Percentiles rank a stretch among this genome's conserved stretches.
Conservation (phyloP, 23 tunicate genomes). For the Pegea sp. region DNA sequence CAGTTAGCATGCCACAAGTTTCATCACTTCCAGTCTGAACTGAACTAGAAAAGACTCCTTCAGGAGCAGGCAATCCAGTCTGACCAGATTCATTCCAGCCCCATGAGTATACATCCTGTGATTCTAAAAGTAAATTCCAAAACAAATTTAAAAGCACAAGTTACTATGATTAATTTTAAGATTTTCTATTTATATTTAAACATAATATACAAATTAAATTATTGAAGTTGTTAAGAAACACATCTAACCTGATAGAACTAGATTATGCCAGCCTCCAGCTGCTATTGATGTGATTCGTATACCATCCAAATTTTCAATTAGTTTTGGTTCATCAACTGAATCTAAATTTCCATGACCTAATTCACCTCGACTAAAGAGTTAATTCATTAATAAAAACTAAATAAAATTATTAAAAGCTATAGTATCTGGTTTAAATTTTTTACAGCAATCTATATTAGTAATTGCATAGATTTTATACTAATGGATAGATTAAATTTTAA, state of each 20-base stretch:
- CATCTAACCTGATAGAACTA: constrained; percentile 43
- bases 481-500: too few species aligned
- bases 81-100: constrained; percentile 89
- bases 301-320: constrained; percentile 46
- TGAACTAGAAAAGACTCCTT: constrained; percentile 1
- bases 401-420: too few species aligned
- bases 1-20: constrained; percentile 13
- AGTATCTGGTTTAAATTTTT: too few species aligned
- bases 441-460: too few species aligned
- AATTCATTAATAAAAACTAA: too few species aligned
- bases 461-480: too few species aligned
- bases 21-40: background rate
- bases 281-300: constrained; percentile 12
- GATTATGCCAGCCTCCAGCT: constrained; percentile 76
- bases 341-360: constrained; percentile 37
- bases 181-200: too few species aligned
- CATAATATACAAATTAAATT: background rate
- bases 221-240: background rate
- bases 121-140: constrained; percentile 9
- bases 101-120: constrained; percentile 64
- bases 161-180: background rate
- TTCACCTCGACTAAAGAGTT: constrained; percentile 89
- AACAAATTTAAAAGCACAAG: background rate
- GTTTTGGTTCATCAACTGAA: constrained; percentile 12
- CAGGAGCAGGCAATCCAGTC: constrained; percentile 48